phyloP scores from a whole-genome alignment of 2,113 vertebrate genomes.

The Gasterosteus aculeatus region DNA sequence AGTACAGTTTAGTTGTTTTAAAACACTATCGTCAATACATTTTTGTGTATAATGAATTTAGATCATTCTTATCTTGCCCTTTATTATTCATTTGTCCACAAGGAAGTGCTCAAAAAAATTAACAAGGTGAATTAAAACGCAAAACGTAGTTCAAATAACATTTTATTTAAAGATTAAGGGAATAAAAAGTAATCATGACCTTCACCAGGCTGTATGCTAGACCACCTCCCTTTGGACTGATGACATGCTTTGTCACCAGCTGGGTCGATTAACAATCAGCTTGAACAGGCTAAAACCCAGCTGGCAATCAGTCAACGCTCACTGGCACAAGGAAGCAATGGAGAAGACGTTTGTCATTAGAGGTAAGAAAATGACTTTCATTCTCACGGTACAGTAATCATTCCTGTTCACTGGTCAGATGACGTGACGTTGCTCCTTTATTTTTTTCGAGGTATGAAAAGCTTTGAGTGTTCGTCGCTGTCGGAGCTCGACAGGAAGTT shows the following conservation, averaged over 20 bases:
- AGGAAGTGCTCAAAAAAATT: not conserved
- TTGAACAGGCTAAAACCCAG: conserved; percentile 48
- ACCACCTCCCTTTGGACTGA: conserved; percentile 17
- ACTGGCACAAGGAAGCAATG: conserved; percentile 34
- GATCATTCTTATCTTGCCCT: not conserved
- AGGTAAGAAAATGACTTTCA: conserved; percentile 35
- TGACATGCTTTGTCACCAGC: conserved; percentile 49
- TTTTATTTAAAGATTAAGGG: not conserved
- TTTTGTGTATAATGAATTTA: too few species aligned
- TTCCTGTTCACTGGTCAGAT: not conserved
- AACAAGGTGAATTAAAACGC: not conserved
- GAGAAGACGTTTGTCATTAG: conserved; percentile 36
- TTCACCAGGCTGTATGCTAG: not conserved
- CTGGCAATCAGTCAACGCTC: not conserved
- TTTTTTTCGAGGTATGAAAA: conserved; percentile 57
- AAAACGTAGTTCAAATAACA: not conserved
- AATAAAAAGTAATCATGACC: not conserved
- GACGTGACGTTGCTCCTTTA: not conserved
- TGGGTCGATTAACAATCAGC: conserved; percentile 61
- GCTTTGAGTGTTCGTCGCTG: conserved; percentile 64
- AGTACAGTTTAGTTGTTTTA: not conserved
- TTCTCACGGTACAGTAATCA: not conserved
- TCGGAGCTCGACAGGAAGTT: conserved; percentile 75
- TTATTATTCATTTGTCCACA: not conserved
- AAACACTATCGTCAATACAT: not conserved